A percentile compares a stretch with the other conserved stretches of the same genome.
Evolutionary conservation across 2,888 invertebrate species (phyloP).

Genomic region (Cheilosia pagana): DNA sequence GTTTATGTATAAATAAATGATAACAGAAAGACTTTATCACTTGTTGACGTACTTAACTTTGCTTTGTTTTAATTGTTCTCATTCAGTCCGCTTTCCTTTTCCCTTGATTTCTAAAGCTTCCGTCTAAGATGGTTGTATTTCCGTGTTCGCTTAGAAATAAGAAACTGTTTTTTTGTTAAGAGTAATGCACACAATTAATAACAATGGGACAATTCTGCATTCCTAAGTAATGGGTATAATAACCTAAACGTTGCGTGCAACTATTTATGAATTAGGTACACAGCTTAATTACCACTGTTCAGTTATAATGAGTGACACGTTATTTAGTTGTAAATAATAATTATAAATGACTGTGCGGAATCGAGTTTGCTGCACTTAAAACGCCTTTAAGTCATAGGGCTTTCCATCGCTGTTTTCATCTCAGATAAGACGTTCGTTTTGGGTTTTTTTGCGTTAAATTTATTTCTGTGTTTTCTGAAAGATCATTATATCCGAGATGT

Average conservation of each 20-base stretch:
- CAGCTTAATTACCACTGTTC: not conserved
- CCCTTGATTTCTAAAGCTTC: not conserved
- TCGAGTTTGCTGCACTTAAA: too few species aligned
- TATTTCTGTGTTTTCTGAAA: too few species aligned
- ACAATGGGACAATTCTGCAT: not conserved
- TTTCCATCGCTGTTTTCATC: too few species aligned
- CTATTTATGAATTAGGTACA: not conserved
- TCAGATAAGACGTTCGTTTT: too few species aligned
- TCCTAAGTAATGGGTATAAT: not conserved
- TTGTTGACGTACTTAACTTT: not conserved
- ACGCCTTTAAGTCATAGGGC: too few species aligned
- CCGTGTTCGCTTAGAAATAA: not conserved
- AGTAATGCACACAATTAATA: too few species aligned
- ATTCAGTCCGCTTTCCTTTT: not conserved
- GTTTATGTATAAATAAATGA: not conserved
- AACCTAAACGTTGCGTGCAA: not conserved
- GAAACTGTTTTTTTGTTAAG: too few species aligned
- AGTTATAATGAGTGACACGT: not conserved
- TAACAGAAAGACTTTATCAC: not conserved
- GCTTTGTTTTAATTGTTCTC: not conserved
- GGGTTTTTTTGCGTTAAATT: too few species aligned
- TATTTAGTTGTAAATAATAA: not conserved
- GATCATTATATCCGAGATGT: too few species aligned
- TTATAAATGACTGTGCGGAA: too few species aligned
- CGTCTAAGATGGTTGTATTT: not conserved